Evolutionary conservation across 2,888 invertebrate genomes (phyloP), one percentile per base, ranked within the genome.

Genomic region (Heliconius hortense): DNA sequence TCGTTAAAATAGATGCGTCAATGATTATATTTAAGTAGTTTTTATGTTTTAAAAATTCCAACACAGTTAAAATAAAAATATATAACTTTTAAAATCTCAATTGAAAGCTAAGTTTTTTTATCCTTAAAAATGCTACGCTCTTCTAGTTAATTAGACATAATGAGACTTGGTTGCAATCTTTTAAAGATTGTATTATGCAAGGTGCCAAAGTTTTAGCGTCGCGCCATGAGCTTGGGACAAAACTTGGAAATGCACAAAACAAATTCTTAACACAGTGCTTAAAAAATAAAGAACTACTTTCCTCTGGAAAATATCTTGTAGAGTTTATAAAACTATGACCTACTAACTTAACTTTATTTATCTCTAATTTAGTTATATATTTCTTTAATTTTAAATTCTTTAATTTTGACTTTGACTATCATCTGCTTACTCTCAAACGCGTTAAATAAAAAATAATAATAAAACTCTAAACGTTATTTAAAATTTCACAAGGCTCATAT

Each of bases 201-300:
- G 90, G 87, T 89, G 88, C 86, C 88, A 89, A 91, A 91, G 90
- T 90, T 90, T 87, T 84, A 83, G 82, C 84, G 86, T 85, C 87
- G 85, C 84, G 87, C 85, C 82, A 86, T 85, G 84, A 85, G 86
- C 82, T 84, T 85, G 84, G 82, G 86, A 87, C 84, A 87, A 86
- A 87, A 87, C 88, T 88, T 69, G 53, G 53, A 69, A 56, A 69
- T 69, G 68, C 68, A 69, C 68, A 69, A 69, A 69, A 69, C 53
- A 69, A 56, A 53, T 69, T 69, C 68, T 69, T 69, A 69, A 69
- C 68, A 48, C 53, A 69, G 68, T 56, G 68, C n/a, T 69, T 28
- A 43, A 53, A 68, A 68, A 69, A 68, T 53, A 69, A 69, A 69
- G 31, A 31, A 69, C 31, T 64, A 64, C 24, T 64, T 64, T 24